These are phyloP conservation scores for Lepilemur septentrionalis DNA, from an alignment of 2,797 vertebrate species.

Conservation along the genomic window DNA sequence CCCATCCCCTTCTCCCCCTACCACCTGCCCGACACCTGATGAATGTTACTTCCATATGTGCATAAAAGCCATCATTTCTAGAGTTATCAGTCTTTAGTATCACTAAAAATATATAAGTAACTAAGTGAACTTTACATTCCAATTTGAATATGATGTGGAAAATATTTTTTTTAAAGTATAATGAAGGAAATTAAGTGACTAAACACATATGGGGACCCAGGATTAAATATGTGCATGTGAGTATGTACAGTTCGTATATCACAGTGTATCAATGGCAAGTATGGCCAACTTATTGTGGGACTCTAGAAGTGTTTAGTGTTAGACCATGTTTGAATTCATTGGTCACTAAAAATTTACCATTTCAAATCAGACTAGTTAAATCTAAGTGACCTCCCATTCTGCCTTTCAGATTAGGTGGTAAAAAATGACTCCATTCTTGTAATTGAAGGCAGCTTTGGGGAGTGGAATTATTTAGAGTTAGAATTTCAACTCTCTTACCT, in stretches of 20 bases:
- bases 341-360: not conserved
- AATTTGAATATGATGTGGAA: not conserved
- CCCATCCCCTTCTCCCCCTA: too few relatives aligned
- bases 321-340: not conserved
- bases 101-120: not conserved
- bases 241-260: not conserved
- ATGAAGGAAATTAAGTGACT: not conserved
- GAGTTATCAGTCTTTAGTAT: not conserved
- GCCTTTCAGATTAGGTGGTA: not conserved
- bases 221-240: not conserved
- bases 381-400: not conserved
- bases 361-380: not conserved
- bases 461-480: not conserved
- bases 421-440: not conserved
- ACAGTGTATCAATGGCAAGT: rapidly evolving
- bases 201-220: not conserved
- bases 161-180: not conserved
- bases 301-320: not conserved
- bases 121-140: not conserved
- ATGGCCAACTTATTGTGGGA: not conserved
- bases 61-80: not conserved
- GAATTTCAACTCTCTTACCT: not conserved
- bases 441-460: not conserved
- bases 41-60: too few relatives aligned
- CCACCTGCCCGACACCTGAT: too few relatives aligned